Evolutionary conservation across 2,888 invertebrate species (phyloP).

Genomic region (Diarsia dahlii): DNA sequence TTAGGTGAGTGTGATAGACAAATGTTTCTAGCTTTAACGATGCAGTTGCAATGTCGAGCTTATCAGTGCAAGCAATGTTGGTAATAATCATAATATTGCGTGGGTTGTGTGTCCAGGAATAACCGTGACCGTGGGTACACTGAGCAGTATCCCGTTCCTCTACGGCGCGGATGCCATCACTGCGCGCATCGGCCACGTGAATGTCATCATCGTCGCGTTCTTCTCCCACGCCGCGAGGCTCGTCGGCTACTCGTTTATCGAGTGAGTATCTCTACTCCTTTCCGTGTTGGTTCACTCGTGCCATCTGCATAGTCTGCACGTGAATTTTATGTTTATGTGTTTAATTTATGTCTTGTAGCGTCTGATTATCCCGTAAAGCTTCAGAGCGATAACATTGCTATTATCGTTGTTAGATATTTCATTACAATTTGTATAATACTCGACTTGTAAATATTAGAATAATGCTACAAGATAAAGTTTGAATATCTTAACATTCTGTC

Average conservation of each 20-base stretch:
- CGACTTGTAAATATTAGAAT: conserved; percentile 28
- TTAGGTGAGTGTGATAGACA: conserved; percentile 91
- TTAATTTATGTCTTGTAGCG: conserved; percentile 43
- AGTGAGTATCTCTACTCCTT: conserved; percentile 90
- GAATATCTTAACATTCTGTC: conserved; percentile 16
- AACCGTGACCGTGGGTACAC: conserved; percentile 95
- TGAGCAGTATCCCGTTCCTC: conserved; percentile 96
- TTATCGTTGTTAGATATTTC: conserved; percentile 22
- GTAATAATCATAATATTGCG: conserved; percentile 58
- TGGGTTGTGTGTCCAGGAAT: conserved; percentile 90
- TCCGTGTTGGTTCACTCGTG: conserved; percentile 49
- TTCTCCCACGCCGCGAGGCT: conserved; percentile 95
- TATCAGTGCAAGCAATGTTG: conserved; percentile 48
- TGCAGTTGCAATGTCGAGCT: conserved; percentile 24
- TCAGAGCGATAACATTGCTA: conserved; percentile 42
- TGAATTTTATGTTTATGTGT: conserved; percentile 48
- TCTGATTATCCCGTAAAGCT: conserved; percentile 57
- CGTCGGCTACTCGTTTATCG: conserved; percentile 96
- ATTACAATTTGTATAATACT: conserved; percentile 34
- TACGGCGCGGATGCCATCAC: conserved; percentile 96
- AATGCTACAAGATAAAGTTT: conserved; percentile 20
- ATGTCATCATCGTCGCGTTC: conserved; percentile 96
- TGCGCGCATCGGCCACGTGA: conserved; percentile 95
- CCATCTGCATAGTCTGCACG: conserved; percentile 27
- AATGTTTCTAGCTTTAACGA: background rate